Conservation (phyloP, 2,797 vertebrate species). For the Peromyscus attwateri region DNA sequence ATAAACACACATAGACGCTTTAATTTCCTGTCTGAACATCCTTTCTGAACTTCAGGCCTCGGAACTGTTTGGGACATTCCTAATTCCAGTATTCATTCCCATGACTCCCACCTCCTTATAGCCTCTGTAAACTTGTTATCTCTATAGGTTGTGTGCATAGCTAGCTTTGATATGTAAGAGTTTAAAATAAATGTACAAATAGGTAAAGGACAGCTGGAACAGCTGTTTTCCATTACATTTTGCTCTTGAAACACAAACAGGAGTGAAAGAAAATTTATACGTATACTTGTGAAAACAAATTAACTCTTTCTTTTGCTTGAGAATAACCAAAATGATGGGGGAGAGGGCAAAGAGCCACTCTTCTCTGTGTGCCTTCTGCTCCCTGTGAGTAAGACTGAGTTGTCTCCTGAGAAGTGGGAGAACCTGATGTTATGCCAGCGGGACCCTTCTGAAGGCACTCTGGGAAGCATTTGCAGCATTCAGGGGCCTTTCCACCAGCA, state of each 20-base stretch:
- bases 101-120: background rate
- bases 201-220: background rate
- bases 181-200: background rate
- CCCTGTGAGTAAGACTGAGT: background rate
- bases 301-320: background rate
- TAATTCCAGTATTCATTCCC: background rate
- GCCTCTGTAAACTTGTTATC: background rate
- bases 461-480: background rate
- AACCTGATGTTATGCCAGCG: background rate
- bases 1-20: background rate
- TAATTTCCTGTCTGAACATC: background rate
- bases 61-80: background rate
- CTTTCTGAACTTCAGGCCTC: background rate
- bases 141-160: background rate
- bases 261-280: background rate
- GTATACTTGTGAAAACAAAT: background rate
- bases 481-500: fast-evolving
- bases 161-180: background rate
- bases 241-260: background rate
- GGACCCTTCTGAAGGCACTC: background rate
- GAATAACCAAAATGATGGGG: background rate
- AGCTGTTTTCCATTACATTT: background rate
- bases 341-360: background rate
- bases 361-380: background rate
- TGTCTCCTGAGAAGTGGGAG: background rate